Evolutionary conservation across 37 sponge, comb jelly and placozoan genomes (phyloP), one percentile per base, ranked within the genome.

Genomic region (Cladorhizidae sp.): DNA sequence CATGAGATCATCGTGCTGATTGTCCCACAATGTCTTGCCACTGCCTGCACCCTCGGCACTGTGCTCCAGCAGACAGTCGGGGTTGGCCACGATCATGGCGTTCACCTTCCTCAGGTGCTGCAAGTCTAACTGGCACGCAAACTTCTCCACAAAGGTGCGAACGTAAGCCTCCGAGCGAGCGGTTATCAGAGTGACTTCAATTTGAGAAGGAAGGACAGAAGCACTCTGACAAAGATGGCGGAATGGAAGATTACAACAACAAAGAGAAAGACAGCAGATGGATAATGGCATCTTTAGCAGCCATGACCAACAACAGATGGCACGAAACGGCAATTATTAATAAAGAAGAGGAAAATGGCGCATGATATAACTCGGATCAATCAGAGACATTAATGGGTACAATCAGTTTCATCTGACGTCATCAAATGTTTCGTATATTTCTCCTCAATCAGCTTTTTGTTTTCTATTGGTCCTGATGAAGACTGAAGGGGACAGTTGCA

Each of bases 181-280:
- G 26, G 91, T 90, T 32, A 90, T 32, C 7, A 90, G 72, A 32
- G 81, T 90, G 43, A 90, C 57, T 65, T 90, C 91, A 3, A 90
- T 38, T 26, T 90, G 91, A 39, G 77, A 75, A 0, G 91, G 90
- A 40, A 80, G 26, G 29, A 17, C 50, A 14, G 38, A 40, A 67
- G 78, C 40, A 77, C 33, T 65, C 67, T 65, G 67, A 9, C 2
- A 29, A 31, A 18, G 61, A 59, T 8, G 3, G 28, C 3, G 6
- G n/a, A 26, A 26, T 17, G 18, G 3, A 59, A 12, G 12, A 26
- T 5, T 17, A 6, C 61, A 59, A 59, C 28, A 59, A 3, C 61
- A 28, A 59, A 23, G 6, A 6, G 61, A 23, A 6, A 12, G 28
- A 59, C 17, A 28, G n/a, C n/a, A n/a, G n/a, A n/a, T n/a, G n/a